Base-by-base conservation (phyloP, 1,140 invertebrate genomes). In the Drosophila cardini region DNA sequence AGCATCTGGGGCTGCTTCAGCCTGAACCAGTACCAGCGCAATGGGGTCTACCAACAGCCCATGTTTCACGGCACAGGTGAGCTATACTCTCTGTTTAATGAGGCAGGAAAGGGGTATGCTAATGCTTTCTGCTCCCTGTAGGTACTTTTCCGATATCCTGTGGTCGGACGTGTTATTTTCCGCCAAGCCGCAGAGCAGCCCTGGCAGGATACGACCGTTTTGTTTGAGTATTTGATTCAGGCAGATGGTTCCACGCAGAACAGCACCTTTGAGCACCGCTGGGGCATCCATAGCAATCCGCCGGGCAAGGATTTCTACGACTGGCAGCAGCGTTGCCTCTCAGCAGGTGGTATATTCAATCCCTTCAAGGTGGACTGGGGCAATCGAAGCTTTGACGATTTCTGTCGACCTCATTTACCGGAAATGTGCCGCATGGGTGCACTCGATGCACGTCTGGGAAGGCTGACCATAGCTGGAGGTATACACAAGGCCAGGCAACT, bases 301-400 rank as follows among this genome's bases (percentile, higher is more conserved):
- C 94, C 94, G 0, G 96, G 95, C n/a, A 95, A 95, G 77, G 98
- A 99, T 92, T 98, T 96, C 90, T 98, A 98, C 87, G 97, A 98
- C 90, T 98, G 97, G 97, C 96, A 95, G 46, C 94, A 93, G 60
- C 93, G 98, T 48, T 98, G 97, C 92, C 91, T 96, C 2, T 97
- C 96, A 76, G 94, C 96, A 4, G 97, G 96, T n/a, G 82, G 91
- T 4, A 93, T 96, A 62, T 98, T 94, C 83, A 97, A 98, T 93
- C 97, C 97, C 0, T 95, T 95, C 78, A 94, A 95, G 70, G 95
- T 98, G 80, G 92, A 92, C 65, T 92, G 93, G 62, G 93, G 93
- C 75, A 91, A 92, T 48, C 87, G 92, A 2, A 92, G 93, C 30
- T 92, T 92, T 0, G 93, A 94, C 60, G 86, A 93, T 62, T 93